These are phyloP conservation scores for Nomia melanderi DNA, from an alignment of 1,140 invertebrate genomes.

Conservation along the genomic window DNA sequence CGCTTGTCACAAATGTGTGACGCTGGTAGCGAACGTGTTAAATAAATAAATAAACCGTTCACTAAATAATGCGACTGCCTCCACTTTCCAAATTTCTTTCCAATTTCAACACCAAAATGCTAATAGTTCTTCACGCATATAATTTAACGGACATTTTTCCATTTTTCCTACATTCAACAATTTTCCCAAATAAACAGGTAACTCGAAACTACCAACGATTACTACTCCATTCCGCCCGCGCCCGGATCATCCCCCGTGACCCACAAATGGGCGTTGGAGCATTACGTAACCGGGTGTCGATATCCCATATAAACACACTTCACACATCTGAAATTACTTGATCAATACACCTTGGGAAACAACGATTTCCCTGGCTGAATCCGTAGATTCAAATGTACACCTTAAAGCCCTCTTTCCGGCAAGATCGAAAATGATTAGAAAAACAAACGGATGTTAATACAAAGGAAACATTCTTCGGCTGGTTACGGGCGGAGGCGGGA, in stretches of 20 bases:
- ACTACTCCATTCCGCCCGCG: background rate
- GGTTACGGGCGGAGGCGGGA: too few species aligned
- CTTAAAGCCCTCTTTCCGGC: background rate
- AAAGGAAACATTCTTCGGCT: conserved; percentile 14
- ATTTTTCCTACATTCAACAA: too few species aligned
- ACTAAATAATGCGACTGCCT: too few species aligned
- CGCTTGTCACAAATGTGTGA: too few species aligned
- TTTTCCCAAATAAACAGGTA: too few species aligned
- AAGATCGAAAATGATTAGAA: background rate
- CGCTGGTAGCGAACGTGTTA: too few species aligned
- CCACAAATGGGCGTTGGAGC: conserved; percentile 41
- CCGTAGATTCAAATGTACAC: background rate
- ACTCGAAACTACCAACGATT: background rate
- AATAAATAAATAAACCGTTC: too few species aligned
- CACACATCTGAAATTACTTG: background rate
- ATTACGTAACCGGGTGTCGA: conserved; percentile 33
- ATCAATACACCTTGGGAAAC: background rate
- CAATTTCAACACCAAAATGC: too few species aligned
- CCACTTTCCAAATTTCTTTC: too few species aligned
- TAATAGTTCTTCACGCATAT: too few species aligned
- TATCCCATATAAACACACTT: background rate
- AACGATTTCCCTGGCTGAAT: background rate
- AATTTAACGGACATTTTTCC: too few species aligned
- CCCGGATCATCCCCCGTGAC: conserved; percentile 23
- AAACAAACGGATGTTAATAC: conserved; percentile 1